Percentiles rank a stretch among this genome's conserved stretches.
These are phyloP conservation scores for Danionella dracula DNA, from an alignment of 2,797 vertebrate genomes.

Conservation along the genomic window DNA sequence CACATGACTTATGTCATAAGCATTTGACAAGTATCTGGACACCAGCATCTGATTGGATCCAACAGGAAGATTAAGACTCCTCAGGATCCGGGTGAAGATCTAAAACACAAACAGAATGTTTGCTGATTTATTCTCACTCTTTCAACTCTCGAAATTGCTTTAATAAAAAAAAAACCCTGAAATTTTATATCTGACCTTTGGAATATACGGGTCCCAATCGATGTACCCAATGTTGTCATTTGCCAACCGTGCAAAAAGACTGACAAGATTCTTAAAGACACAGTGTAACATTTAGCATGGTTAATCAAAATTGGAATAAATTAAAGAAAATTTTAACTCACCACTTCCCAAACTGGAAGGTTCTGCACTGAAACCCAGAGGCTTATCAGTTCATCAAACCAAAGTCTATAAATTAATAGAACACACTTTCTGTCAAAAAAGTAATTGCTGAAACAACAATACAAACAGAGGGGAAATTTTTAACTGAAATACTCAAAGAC, in stretches of 20 bases:
- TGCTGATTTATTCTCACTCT: background rate
- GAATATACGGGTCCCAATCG: conserved; percentile 94
- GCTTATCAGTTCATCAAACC: conserved; percentile 90
- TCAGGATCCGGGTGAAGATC: conserved; percentile 94
- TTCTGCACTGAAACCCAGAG: conserved; percentile 96
- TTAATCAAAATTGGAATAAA: background rate
- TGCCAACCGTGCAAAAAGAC: conserved; percentile 91
- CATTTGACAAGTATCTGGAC: conserved; percentile 85
- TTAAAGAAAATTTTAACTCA: conserved; percentile 60
- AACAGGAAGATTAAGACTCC: conserved; percentile 94
- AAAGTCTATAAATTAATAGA: conserved; percentile 74
- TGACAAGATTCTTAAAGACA: conserved; percentile 82
- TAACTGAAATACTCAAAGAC: no score
- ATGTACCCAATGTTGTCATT: conserved; percentile 98
- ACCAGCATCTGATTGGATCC: conserved; percentile 93
- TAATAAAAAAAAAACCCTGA: no score
- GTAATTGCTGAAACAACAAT: no score
- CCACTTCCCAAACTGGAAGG: conserved; percentile 95
- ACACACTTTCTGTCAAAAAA: no score
- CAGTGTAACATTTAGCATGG: background rate
- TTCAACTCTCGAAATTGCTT: no score
- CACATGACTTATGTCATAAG: conserved; percentile 91
- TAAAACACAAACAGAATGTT: conserved; percentile 52
- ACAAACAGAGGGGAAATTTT: no score
- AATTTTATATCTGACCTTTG: conserved; percentile 76